Conservation (phyloP, 2,888 invertebrate genomes). For the Arge pagana region DNA sequence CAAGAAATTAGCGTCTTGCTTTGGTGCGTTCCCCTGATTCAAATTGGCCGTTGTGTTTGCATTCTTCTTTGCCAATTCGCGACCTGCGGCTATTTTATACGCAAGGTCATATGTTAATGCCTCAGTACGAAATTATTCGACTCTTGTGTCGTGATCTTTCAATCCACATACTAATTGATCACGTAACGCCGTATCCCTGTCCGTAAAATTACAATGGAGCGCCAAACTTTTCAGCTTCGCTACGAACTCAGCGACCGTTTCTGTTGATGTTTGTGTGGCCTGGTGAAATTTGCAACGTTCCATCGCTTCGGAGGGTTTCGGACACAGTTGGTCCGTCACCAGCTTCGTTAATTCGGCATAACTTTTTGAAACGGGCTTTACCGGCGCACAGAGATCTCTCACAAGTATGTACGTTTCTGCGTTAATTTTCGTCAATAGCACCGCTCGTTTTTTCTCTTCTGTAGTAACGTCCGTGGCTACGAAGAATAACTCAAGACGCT, state of each 20-base stretch:
- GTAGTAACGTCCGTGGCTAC: slow-evolving; percentile 21
- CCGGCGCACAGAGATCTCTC: slow-evolving; percentile 10
- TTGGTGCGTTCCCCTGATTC: too few relatives aligned
- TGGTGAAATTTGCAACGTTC: not conserved
- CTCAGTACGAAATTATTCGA: slow-evolving; percentile 3
- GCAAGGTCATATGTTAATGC: not conserved
- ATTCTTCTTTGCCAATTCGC: not conserved
- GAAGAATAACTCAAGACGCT: slow-evolving; percentile 10
- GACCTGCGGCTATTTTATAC: not conserved
- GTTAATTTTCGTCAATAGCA: slow-evolving; percentile 22
- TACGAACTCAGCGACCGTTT: not conserved
- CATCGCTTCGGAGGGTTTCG: not conserved
- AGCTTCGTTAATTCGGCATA: not conserved
- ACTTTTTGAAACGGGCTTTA: not conserved
- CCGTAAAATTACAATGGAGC: not conserved
- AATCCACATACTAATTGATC: not conserved
- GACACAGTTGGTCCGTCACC: slow-evolving; percentile 1
- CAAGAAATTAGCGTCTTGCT: too few relatives aligned
- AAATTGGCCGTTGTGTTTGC: too few relatives aligned
- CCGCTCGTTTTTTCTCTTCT: slow-evolving; percentile 18
- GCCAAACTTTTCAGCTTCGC: not conserved
- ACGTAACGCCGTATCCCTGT: not conserved
- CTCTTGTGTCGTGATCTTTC: not conserved
- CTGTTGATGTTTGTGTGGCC: not conserved
- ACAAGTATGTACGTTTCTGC: slow-evolving; percentile 22